Conservation (phyloP, 2,797 vertebrate species). For the Brachymystax lenok region DNA sequence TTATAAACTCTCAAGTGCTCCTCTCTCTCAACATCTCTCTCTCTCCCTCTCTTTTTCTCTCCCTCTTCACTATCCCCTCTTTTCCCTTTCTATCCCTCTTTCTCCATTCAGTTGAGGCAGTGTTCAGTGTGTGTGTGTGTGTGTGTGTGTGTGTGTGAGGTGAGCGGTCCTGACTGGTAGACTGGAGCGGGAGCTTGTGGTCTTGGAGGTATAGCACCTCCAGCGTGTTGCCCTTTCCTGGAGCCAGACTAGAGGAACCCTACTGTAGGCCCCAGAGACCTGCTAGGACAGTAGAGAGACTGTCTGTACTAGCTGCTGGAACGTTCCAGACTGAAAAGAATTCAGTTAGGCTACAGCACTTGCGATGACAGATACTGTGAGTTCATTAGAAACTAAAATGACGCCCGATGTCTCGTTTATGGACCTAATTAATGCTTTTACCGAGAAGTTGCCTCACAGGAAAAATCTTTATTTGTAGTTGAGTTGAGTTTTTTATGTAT, state of each 20-base stretch:
- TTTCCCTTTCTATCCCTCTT: not conserved
- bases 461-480: not conserved
- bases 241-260: not conserved
- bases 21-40: not conserved
- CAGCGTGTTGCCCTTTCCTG: not conserved
- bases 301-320: not conserved
- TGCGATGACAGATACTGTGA: not conserved
- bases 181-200: not conserved
- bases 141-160: not conserved
- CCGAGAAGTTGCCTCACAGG: no score
- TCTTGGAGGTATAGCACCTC: slow-evolving; percentile 6
- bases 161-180: not conserved
- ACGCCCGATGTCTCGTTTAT: no score
- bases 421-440: no score
- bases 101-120: not conserved
- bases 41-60: not conserved
- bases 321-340: not conserved
- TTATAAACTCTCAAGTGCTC: not conserved
- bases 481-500: not conserved
- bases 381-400: no score
- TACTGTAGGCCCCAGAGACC: not conserved
- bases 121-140: no score
- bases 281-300: not conserved
- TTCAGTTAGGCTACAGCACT: not conserved
- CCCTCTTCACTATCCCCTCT: not conserved